Evolutionary conservation across 2,113 vertebrate genomes (phyloP).

Genomic region (Gymnobelideus leadbeateri): DNA sequence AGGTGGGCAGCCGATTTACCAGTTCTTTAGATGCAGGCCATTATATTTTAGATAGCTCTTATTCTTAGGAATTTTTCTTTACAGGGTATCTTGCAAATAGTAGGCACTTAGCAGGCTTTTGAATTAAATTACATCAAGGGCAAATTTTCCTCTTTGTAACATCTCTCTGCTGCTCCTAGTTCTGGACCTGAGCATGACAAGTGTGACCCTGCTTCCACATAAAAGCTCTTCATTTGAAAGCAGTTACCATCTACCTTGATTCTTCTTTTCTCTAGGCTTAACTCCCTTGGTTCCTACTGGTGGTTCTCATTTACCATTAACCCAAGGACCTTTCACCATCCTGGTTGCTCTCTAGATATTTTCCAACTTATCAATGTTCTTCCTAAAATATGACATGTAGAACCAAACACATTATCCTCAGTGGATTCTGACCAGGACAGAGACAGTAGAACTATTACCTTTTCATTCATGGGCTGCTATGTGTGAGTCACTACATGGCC

Average conservation of each 20-base stretch:
- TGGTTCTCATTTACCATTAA: not conserved
- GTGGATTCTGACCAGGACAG: not conserved
- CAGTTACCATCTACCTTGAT: not conserved
- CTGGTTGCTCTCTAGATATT: not conserved
- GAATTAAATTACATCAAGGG: not conserved
- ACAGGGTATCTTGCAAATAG: not conserved
- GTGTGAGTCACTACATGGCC: not conserved
- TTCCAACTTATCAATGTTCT: not conserved
- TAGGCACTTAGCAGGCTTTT: not conserved
- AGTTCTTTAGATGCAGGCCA: not conserved
- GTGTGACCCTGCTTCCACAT: not conserved
- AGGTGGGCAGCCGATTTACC: no score
- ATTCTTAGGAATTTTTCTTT: slow-evolving; percentile 1
- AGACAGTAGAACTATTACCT: not conserved
- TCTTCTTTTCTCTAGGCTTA: not conserved
- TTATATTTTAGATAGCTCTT: not conserved
- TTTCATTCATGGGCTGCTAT: not conserved
- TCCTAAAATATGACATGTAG: not conserved
- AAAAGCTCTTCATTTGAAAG: not conserved
- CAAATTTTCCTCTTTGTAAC: not conserved
- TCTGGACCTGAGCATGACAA: not conserved
- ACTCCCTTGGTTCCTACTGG: not conserved
- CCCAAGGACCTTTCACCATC: not conserved
- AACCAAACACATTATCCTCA: not conserved
- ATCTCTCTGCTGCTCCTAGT: not conserved